These are phyloP conservation scores for Brachionus angularis DNA, from an alignment of 1,140 invertebrate species.

Conservation along the genomic window DNA sequence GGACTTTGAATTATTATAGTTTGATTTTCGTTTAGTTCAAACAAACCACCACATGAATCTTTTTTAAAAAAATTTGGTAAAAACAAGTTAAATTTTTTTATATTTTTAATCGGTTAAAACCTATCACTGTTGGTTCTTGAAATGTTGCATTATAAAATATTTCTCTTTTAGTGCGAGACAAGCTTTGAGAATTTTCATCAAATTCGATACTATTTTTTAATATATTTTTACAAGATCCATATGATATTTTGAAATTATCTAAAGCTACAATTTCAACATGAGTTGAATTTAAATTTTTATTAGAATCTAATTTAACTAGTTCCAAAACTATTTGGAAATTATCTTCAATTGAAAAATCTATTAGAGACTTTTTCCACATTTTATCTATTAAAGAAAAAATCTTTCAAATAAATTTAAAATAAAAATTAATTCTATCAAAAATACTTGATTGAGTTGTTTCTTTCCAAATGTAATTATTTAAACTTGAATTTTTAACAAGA, in stretches of 20 bases:
- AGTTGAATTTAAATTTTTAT: not conserved
- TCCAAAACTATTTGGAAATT: slow-evolving; percentile 4
- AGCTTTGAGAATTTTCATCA: too few species aligned
- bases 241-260: slow-evolving; percentile 29
- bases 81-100: too few species aligned
- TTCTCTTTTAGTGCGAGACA: too few species aligned
- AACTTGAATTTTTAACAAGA: not conserved
- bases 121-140: too few species aligned
- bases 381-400: not conserved
- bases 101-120: too few species aligned
- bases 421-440: not conserved
- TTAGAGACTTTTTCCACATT: slow-evolving; percentile 17
- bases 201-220: slow-evolving; percentile 8
- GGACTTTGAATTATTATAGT: slow-evolving; percentile 17
- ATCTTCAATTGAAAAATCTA: slow-evolving; percentile 29
- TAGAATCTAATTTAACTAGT: slow-evolving; percentile 8
- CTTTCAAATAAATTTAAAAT: not conserved
- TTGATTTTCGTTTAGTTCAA: not conserved
- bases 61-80: not conserved
- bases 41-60: slow-evolving; percentile 2
- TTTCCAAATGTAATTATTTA: slow-evolving; percentile 23
- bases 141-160: too few species aligned
- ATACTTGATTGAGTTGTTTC: slow-evolving; percentile 15
- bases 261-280: slow-evolving; percentile 1
- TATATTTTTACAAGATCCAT: not conserved